Evolutionary conservation across 2,888 invertebrate species (phyloP).

Genomic region (Silvanus unidentatus): DNA sequence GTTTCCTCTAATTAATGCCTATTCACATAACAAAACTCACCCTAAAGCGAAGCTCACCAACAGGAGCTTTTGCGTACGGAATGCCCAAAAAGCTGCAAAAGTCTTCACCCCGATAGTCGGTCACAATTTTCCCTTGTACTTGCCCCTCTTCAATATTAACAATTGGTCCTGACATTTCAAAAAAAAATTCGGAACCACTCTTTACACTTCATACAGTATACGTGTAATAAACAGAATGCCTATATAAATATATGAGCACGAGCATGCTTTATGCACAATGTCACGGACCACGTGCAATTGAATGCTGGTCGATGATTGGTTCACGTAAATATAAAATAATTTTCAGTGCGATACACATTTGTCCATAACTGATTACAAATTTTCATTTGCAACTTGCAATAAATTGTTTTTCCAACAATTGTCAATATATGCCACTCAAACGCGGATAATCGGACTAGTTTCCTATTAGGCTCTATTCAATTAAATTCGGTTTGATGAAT

Average conservation of each 20-base stretch:
- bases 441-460: too few species aligned
- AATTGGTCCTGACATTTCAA: conserved; percentile 20
- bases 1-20: too few species aligned
- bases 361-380: too few species aligned
- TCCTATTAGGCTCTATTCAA: too few species aligned
- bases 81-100: conserved; percentile 38
- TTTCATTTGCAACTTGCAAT: too few species aligned
- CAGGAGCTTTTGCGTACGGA: conserved; percentile 39
- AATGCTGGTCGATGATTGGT: background rate
- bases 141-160: conserved; percentile 29
- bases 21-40: conserved; percentile 21
- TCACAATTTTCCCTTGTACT: conserved; percentile 27
- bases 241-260: conserved; percentile 1
- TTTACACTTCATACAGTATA: background rate
- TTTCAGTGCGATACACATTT: too few species aligned
- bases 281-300: background rate
- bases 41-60: conserved; percentile 35
- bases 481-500: too few species aligned
- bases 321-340: background rate
- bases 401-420: too few species aligned
- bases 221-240: background rate
- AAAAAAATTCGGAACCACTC: background rate
- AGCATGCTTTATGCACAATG: background rate
- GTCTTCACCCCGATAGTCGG: conserved; percentile 29
- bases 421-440: too few species aligned